Conservation (phyloP, 2,113 vertebrate genomes). For the Glaucomys volans region DNA sequence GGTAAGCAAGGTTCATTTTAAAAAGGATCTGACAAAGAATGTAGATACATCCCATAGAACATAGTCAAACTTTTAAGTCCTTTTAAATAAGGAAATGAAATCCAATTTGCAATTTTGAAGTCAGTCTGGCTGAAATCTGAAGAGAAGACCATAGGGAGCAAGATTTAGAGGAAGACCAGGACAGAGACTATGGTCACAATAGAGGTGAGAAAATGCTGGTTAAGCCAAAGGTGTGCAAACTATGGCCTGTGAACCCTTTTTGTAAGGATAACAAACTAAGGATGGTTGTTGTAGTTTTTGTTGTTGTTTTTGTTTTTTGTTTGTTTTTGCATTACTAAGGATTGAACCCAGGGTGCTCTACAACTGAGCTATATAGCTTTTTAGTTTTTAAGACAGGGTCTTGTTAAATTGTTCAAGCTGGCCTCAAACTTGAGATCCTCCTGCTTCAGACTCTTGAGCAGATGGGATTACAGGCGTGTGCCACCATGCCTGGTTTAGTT, state of each 20-base stretch:
- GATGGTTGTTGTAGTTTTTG: background rate
- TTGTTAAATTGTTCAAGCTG: too few relatives aligned
- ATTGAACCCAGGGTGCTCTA: too few relatives aligned
- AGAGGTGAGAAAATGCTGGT: slow-evolving; percentile 11
- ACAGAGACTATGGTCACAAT: background rate
- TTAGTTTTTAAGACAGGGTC: too few relatives aligned
- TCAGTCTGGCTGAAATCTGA: background rate
- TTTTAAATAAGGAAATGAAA: background rate
- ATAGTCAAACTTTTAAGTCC: background rate
- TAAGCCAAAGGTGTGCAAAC: background rate
- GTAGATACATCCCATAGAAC: background rate
- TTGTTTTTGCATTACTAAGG: too few relatives aligned
- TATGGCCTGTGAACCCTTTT: background rate
- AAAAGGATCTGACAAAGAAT: background rate
- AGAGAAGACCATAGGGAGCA: background rate
- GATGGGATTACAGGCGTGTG: too few relatives aligned
- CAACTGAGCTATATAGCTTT: too few relatives aligned
- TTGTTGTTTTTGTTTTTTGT: too few relatives aligned
- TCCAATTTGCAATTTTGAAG: slow-evolving; percentile 17
- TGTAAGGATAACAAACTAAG: background rate
- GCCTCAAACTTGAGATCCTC: too few relatives aligned
- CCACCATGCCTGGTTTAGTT: too few relatives aligned
- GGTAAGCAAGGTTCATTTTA: background rate
- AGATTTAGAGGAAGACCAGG: background rate
- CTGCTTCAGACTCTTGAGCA: too few relatives aligned